phyloP scores from a whole-genome alignment of 1,140 invertebrate genomes.

The Theocolax elegans region DNA sequence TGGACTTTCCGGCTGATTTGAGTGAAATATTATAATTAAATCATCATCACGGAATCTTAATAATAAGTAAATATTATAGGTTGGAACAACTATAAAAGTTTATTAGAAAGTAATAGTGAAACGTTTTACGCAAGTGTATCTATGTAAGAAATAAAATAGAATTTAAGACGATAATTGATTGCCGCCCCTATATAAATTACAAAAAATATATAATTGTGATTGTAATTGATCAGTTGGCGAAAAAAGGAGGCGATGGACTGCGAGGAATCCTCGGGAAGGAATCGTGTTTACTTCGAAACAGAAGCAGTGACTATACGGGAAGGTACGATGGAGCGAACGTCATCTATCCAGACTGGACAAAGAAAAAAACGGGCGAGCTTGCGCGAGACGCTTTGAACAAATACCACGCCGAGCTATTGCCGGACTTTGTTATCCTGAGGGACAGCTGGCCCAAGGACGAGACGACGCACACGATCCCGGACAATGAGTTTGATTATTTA shows the following conservation, averaged over 20 bases:
- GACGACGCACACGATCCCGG: background rate
- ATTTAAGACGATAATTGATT: too few relatives aligned
- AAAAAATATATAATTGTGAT: too few relatives aligned
- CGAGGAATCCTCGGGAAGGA: constrained; percentile 12
- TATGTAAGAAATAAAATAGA: too few relatives aligned
- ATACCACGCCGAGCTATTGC: background rate
- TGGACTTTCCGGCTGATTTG: too few relatives aligned
- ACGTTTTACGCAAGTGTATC: too few relatives aligned
- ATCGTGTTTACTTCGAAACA: constrained; percentile 35
- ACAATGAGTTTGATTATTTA: constrained; percentile 45
- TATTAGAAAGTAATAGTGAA: too few relatives aligned
- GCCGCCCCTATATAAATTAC: too few relatives aligned
- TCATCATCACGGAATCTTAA: too few relatives aligned
- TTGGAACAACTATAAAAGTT: too few relatives aligned
- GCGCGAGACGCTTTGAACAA: background rate
- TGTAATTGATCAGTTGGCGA: background rate
- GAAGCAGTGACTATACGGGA: constrained; percentile 30
- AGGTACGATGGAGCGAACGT: constrained; percentile 27
- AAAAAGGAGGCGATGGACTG: constrained; percentile 3
- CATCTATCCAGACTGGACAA: constrained; percentile 49
- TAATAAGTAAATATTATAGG: too few relatives aligned
- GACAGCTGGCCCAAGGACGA: constrained; percentile 46
- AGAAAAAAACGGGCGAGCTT: constrained; percentile 22
- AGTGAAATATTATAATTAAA: too few relatives aligned
- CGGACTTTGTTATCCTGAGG: constrained; percentile 28